These are phyloP conservation scores for Rhabdomys dilectus DNA, from an alignment of 2,113 vertebrate genomes.

Conservation along the genomic window DNA sequence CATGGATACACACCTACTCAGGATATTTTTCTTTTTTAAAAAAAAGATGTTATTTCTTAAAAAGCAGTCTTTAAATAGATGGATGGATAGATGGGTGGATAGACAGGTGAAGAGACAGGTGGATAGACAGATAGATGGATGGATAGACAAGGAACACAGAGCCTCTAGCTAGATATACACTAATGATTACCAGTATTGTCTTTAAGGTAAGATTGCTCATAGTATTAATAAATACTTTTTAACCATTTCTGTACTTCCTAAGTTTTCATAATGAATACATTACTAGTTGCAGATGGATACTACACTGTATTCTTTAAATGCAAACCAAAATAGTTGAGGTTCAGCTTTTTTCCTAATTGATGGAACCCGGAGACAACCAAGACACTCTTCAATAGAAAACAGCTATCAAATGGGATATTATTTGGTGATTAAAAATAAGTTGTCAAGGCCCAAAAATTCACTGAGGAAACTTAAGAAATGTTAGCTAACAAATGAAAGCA, in stretches of 20 bases:
- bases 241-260: neutral
- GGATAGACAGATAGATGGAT: no score
- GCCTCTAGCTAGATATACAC: neutral
- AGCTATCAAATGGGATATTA: neutral
- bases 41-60: constrained; percentile 39
- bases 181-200: neutral
- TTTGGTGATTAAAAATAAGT: neutral
- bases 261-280: neutral
- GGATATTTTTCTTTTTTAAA: constrained; percentile 38
- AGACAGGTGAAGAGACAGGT: no score
- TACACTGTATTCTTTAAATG: constrained; percentile 22
- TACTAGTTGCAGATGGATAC: neutral
- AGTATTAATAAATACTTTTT: neutral
- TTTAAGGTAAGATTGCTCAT: neutral
- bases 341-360: neutral
- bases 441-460: neutral
- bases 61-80: constrained; percentile 23
- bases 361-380: neutral
- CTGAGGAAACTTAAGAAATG: neutral
- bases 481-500: neutral
- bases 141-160: neutral
- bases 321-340: neutral
- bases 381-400: neutral
- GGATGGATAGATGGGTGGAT: no score
- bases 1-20: neutral